Base-by-base conservation (phyloP, 2,797 vertebrate species). In the Phalanger gymnotis region DNA sequence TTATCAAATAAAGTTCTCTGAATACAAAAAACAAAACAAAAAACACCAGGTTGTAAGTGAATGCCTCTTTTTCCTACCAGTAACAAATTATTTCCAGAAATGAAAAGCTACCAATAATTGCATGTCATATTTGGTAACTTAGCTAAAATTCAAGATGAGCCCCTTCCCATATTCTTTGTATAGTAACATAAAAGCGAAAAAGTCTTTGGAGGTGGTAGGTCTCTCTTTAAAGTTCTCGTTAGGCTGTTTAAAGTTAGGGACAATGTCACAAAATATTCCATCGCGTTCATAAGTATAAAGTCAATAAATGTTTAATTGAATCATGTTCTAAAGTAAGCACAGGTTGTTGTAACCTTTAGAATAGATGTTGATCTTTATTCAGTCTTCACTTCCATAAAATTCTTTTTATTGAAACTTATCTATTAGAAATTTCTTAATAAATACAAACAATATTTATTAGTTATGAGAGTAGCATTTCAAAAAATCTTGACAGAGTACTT, bases 91-190 rank as follows among this genome's bases (percentile, higher is more conserved):
- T 97, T 98, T 92, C 54, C 97, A 95, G 93, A 95, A 94, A 58
- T 94, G 94, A 98, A 97, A 96, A 98, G 98, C 98, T 99, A 99
- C 98, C 96, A 97, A 97, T 97, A 98, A 95, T 95, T 97, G 51
- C 90, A n/a, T 96, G 99, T 99, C 96, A 91, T 96, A 0, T 0
- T 98, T 98, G 91, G 98, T 97, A 97, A 97, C 98, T 97, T 98
- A 97, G 61, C 94, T 93, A 92, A 96, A 97, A 95, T 97, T 96
- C 47, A 97, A 98, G 95, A 91, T 96, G 97, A 97, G 94, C 54
- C 87, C 97, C 5, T 97, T 53, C 53, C 91, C 5, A 3, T 91
- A 96, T 97, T 95, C 91, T 95, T 97, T 98, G 92, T 54, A 92
- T 97, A 95, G 0, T 12, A 92, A 91, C 16, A 10, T 55, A 96